Conservation (phyloP, 2,888 invertebrate species). For the Drosophila recens region DNA sequence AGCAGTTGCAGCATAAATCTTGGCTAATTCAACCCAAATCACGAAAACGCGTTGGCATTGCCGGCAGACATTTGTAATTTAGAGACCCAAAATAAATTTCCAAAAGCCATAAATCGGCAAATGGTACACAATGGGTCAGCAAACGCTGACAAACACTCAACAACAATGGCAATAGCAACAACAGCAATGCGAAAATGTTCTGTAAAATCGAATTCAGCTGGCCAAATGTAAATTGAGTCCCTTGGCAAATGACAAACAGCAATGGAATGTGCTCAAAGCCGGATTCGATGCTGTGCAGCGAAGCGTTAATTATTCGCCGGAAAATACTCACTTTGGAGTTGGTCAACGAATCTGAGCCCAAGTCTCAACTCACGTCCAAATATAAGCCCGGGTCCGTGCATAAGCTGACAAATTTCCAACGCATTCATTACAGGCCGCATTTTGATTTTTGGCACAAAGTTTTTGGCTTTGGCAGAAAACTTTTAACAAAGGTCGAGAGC, state of each 20-base stretch:
- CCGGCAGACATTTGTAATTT: constrained; percentile 55
- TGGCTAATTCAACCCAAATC: constrained; percentile 69
- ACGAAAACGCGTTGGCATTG: constrained; percentile 51
- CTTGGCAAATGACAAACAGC: constrained; percentile 54
- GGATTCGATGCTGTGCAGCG: constrained; percentile 57
- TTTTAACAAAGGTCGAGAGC: constrained; percentile 76
- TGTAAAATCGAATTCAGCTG: constrained; percentile 53
- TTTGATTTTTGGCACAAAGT: constrained; percentile 72
- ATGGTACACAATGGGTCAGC: constrained; percentile 62
- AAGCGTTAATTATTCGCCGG: constrained; percentile 72
- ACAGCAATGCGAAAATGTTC: constrained; percentile 29
- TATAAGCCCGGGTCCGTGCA: constrained; percentile 2
- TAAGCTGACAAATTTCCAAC: constrained; percentile 49
- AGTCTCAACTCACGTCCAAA: constrained; percentile 2
- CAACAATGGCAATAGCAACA: constrained; percentile 23
- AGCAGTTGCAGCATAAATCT: constrained; percentile 70
- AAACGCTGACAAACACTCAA: constrained; percentile 38
- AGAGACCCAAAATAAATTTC: constrained; percentile 71
- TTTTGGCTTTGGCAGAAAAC: constrained; percentile 50
- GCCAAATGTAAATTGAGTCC: constrained; percentile 69
- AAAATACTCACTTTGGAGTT: constrained; percentile 6
- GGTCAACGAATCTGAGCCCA: constrained; percentile 6
- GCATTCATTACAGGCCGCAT: constrained; percentile 71
- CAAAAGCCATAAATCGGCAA: constrained; percentile 71
- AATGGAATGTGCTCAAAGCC: constrained; percentile 36